Percentiles rank a stretch among this genome's conserved stretches.
Evolutionary conservation across 2,888 invertebrate genomes (phyloP).

Genomic region (Ormyrus rosae): DNA sequence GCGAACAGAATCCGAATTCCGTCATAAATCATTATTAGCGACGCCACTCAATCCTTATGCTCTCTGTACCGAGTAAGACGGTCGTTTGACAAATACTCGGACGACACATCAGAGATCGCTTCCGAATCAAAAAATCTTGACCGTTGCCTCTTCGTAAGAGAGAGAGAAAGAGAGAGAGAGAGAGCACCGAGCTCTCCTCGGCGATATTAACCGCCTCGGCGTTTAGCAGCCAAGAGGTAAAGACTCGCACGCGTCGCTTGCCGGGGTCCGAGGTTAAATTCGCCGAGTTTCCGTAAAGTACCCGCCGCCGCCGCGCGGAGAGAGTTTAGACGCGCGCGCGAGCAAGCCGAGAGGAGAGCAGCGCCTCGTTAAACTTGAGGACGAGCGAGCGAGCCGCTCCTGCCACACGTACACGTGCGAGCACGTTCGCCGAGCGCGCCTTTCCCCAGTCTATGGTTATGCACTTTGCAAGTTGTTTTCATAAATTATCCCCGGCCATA

Average conservation of each 20-base stretch:
- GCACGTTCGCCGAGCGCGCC: not conserved
- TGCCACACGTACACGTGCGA: not conserved
- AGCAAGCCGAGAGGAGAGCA: conserved; percentile 44
- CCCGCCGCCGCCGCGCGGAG: not conserved
- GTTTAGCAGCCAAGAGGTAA: not conserved
- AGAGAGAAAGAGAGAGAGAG: not conserved
- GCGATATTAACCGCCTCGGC: not conserved
- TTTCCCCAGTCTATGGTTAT: conserved; percentile 35
- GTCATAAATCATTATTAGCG: no score
- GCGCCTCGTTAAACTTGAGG: conserved; percentile 58
- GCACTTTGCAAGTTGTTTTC: conserved; percentile 59
- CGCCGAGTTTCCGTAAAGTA: conserved; percentile 48
- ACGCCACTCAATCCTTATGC: no score
- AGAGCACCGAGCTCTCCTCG: conserved; percentile 9
- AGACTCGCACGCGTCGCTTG: not conserved
- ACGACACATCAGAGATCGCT: no score
- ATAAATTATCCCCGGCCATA: conserved; percentile 59
- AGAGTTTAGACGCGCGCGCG: conserved; percentile 54
- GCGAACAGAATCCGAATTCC: no score
- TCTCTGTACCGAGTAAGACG: no score
- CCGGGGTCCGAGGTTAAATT: conserved; percentile 48
- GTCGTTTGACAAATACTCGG: no score
- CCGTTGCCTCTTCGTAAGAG: not conserved
- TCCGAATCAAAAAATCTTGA: conserved; percentile 37
- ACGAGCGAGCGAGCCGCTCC: conserved; percentile 19